Evolutionary conservation across 2,797 vertebrate species (phyloP).

Genomic region (Micrastur ruficollis): DNA sequence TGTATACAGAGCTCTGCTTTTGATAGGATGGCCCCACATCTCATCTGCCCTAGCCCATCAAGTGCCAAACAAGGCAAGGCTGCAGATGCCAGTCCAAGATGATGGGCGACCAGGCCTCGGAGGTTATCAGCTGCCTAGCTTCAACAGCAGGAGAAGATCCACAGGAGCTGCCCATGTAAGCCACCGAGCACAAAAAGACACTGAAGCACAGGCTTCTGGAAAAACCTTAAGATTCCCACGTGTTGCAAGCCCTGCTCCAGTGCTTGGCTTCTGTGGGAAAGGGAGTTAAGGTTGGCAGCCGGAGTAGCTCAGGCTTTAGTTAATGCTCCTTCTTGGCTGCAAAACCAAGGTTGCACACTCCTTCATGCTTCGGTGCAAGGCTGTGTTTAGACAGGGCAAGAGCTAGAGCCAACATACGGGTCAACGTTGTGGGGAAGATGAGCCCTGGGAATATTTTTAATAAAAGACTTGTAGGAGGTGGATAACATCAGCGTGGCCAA

Average conservation of each 20-base stretch:
- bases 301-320: not conserved
- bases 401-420: not conserved
- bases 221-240: accelerated
- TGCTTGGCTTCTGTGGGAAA: not conserved
- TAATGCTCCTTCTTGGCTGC: not conserved
- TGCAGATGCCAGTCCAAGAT: not conserved
- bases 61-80: not conserved
- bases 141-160: not conserved
- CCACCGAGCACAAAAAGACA: not conserved
- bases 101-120: not conserved
- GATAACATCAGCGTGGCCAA: not conserved
- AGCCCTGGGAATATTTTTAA: not conserved
- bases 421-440: not conserved
- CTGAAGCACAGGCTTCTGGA: not conserved
- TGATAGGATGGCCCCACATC: not conserved
- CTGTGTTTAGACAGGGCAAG: not conserved
- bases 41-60: not conserved
- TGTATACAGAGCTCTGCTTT: not conserved
- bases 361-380: not conserved
- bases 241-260: not conserved
- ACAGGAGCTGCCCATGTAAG: not conserved
- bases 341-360: not conserved
- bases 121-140: not conserved
- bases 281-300: not conserved
- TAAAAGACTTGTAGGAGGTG: not conserved